phyloP scores from a whole-genome alignment of 35 echinoderm and acorn worm species.

The Diadema setosum region DNA sequence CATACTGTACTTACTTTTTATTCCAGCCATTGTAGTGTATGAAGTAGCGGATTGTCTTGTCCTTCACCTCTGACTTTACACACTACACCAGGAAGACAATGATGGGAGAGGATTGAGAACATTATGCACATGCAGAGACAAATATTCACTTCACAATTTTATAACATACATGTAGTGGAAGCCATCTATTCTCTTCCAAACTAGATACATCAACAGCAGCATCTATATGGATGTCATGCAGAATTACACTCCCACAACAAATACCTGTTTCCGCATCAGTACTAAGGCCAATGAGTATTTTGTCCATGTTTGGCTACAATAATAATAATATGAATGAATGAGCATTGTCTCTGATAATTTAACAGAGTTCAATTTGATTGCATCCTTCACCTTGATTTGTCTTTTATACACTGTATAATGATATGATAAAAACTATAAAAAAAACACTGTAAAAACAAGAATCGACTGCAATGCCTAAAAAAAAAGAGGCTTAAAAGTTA shows the following conservation, averaged over 20 bases:
- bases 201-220: not conserved
- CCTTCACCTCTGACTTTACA: constrained; percentile 84
- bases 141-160: not conserved
- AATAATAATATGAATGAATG: no score
- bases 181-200: not conserved
- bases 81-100: constrained; percentile 61
- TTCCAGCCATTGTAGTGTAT: constrained; percentile 99
- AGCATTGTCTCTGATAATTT: not conserved
- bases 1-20: constrained; percentile 81
- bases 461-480: not conserved
- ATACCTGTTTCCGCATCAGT: no score
- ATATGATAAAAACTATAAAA: not conserved
- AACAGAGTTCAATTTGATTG: not conserved
- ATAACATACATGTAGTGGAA: not conserved
- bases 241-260: no score
- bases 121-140: not conserved
- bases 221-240: not conserved
- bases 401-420: not conserved
- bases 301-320: no score
- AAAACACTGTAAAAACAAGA: not conserved
- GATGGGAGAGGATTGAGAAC: not conserved
- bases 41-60: constrained; percentile 87
- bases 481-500: not conserved
- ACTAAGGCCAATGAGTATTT: no score
- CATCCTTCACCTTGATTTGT: not conserved